These are phyloP conservation scores for Oegoconia quadripuncta DNA, from an alignment of 2,888 invertebrate species.

Conservation along the genomic window DNA sequence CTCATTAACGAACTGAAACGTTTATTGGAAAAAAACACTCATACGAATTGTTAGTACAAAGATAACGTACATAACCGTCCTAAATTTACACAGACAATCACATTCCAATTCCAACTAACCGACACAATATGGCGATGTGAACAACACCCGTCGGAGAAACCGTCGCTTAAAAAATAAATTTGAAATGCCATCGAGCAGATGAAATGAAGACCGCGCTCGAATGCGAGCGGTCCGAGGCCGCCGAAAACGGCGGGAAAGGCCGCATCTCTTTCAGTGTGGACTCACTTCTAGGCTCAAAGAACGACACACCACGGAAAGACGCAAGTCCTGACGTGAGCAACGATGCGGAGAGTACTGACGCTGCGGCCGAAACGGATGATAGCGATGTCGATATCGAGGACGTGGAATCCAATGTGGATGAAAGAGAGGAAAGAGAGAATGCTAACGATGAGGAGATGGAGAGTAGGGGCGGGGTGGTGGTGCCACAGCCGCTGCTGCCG, in stretches of 20 bases:
- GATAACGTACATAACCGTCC: too few relatives aligned
- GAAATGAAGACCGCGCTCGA: slow-evolving; percentile 77
- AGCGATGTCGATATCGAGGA: slow-evolving; percentile 75
- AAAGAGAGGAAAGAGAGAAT: slow-evolving; percentile 60
- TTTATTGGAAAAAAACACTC: not conserved
- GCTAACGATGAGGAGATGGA: slow-evolving; percentile 69
- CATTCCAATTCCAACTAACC: too few relatives aligned
- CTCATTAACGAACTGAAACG: not conserved
- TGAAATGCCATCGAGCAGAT: slow-evolving; percentile 66
- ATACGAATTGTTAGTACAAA: not conserved
- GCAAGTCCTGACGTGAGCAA: slow-evolving; percentile 51
- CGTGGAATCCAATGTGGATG: slow-evolving; percentile 55
- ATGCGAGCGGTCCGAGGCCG: slow-evolving; percentile 72
- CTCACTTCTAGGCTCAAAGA: slow-evolving; percentile 75
- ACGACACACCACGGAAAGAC: slow-evolving; percentile 47
- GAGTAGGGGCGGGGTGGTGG: slow-evolving; percentile 77
- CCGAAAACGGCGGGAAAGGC: slow-evolving; percentile 76
- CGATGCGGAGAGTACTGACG: slow-evolving; percentile 61
- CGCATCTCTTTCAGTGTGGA: slow-evolving; percentile 88
- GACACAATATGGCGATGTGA: slow-evolving; percentile 10
- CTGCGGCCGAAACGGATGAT: slow-evolving; percentile 60
- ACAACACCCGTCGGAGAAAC: slow-evolving; percentile 9
- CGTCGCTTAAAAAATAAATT: slow-evolving; percentile 7
- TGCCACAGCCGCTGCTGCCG: slow-evolving; percentile 83
- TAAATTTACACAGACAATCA: too few relatives aligned